Percentiles rank a stretch among this genome's conserved stretches.
Evolutionary conservation across 2,113 vertebrate species (phyloP).

Genomic region (Thomomys bottae): DNA sequence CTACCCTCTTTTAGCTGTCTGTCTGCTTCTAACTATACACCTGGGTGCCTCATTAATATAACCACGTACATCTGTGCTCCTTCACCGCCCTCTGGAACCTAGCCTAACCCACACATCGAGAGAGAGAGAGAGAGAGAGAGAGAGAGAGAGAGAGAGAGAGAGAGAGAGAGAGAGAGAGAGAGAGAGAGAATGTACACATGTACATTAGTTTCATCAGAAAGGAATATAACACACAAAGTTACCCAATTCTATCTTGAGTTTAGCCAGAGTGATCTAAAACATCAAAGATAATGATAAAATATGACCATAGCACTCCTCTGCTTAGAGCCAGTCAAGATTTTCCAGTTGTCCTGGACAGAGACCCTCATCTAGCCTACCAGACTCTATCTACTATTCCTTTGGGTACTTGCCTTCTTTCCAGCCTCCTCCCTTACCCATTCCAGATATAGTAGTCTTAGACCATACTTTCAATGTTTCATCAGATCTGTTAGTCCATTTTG

Average conservation of each 20-base stretch:
- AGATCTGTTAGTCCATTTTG: background rate
- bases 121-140: too few relatives aligned
- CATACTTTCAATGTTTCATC: background rate
- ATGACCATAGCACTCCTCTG: background rate
- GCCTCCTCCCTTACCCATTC: background rate
- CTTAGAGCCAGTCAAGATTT: background rate
- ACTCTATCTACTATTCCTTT: background rate
- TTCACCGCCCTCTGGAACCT: background rate
- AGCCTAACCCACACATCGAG: too few relatives aligned
- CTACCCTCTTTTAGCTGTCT: background rate
- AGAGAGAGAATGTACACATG: background rate
- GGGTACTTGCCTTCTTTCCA: background rate
- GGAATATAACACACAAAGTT: background rate
- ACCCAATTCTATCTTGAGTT: background rate
- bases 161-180: too few relatives aligned
- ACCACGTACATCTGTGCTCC: background rate
- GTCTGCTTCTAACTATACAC: accelerated
- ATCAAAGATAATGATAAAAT: background rate
- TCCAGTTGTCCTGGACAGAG: background rate
- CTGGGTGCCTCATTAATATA: background rate
- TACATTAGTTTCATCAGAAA: constrained; percentile 1
- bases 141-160: too few relatives aligned
- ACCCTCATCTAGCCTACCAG: background rate
- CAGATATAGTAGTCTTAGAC: background rate
- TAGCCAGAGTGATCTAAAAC: background rate